These are phyloP conservation scores for Gonioctena quinquepunctata DNA, from an alignment of 1,140 invertebrate species.

Conservation along the genomic window DNA sequence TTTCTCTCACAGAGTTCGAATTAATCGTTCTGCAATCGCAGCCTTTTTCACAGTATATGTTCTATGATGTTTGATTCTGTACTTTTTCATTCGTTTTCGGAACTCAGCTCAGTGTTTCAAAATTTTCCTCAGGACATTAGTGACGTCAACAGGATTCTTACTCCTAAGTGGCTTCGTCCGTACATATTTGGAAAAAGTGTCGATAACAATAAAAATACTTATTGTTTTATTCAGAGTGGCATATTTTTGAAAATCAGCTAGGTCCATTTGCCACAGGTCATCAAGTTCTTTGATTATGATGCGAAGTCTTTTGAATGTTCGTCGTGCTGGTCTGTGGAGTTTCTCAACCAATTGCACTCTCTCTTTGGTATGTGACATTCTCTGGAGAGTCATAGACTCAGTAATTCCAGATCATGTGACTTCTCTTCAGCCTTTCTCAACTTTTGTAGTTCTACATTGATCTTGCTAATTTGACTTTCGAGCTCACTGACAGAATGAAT, in stretches of 20 bases:
- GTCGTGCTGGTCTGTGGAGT: not conserved
- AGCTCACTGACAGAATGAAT: too few relatives aligned
- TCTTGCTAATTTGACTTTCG: too few relatives aligned
- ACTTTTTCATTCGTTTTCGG: not conserved
- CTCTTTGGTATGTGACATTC: too few relatives aligned
- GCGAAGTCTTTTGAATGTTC: not conserved
- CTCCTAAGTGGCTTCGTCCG: not conserved
- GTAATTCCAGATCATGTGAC: too few relatives aligned
- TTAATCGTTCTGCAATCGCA: not conserved
- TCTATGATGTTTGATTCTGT: not conserved
- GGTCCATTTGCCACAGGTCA: not conserved
- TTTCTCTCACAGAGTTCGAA: not conserved
- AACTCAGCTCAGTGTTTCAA: not conserved
- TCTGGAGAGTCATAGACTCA: too few relatives aligned
- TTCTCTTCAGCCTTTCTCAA: too few relatives aligned
- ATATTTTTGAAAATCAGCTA: not conserved
- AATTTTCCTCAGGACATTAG: not conserved
- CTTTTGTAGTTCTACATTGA: too few relatives aligned
- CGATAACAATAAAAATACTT: not conserved
- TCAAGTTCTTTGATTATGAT: not conserved
- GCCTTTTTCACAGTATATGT: not conserved
- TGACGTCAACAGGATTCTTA: not conserved
- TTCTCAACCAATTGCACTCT: not conserved
- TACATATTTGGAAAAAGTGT: not conserved
- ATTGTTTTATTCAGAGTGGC: not conserved